Base-by-base conservation (phyloP, 2,797 vertebrate genomes). In the Menidia menidia region DNA sequence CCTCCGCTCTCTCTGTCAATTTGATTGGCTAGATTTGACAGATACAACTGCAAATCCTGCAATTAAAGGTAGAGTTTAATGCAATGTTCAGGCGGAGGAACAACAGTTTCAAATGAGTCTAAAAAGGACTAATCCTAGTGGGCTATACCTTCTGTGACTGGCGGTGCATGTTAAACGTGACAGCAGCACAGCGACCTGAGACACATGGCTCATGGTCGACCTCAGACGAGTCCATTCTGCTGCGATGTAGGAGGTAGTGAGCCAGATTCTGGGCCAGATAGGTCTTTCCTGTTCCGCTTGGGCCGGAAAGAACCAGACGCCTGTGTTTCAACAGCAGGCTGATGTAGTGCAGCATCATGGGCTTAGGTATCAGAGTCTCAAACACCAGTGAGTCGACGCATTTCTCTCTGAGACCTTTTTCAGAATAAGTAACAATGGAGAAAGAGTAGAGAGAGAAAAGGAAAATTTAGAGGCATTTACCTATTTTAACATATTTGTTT, bases 341-440 rank as follows among this genome's bases (percentile, higher is more conserved):
- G 85, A 98, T 97, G 86, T 99, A 99, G 72, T 99, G 97, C 88
- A 96, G 95, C 95, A 97, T 96, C 97, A 99, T 97, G 48, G 97
- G 97, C 90, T 98, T 98, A 47, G 97, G 97, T 73, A 99, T 94
- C 41, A 99, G 93, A 0, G 97, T 98, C 92, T 98, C 97, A 0
- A 99, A 99, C 82, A 98, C 97, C 82, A 99, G 92, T 30, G 96
- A 96, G 91, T 98, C 97, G 45, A 97, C 96, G 0, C 96, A 96
- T 81, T 97, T 97, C 85, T 98, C 97, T 86, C 89, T 94, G 71
- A 99, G 92, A 81, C 97, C 97, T 99, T 39, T 0, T 60, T 14
- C 35, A 39, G 19, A 25, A 45, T 14, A 4, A 74, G 35, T 73
- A 18, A 73, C 2, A 48, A 4, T 0, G 3, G 9, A 14, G 39